Base-by-base conservation (phyloP, 2,113 vertebrate species). In the Ochotona curzoniae region DNA sequence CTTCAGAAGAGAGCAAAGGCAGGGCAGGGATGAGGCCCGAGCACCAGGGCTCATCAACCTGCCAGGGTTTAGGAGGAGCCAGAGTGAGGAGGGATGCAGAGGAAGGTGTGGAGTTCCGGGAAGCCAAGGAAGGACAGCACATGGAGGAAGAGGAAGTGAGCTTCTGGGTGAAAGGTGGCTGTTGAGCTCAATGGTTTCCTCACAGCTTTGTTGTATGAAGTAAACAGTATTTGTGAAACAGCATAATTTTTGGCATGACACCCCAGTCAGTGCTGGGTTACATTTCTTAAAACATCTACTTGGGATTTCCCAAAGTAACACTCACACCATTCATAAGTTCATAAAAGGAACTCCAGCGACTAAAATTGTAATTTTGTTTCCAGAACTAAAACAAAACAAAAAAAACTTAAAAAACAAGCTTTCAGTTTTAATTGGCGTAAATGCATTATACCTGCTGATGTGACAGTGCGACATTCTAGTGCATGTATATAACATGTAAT, bases 221-320 rank as follows among this genome's bases (percentile, higher is more conserved):
- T 21, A 35, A 89, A 64, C 35, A 25, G 1, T 32, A 66, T 76
- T 64, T 66, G 8, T 30, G 51, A 7, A 78, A 44, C 8, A 76
- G 32, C 25, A 32, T 35, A 64, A 54, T 60, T 21, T 9, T 21
- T 18, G 21, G 26, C 26, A 49, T 9, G 67, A 17, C 4, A 51
- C 13, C 7, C 10, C 44, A 57, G 26, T 6, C 20, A 76, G 21
- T 32, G 44, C 30, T 78, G 61, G 63, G 38, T 30, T 32, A 35
- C 7, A 38, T 75, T 84, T 32, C 38, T 69, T 54, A 69, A 83
- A 57, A 76, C 25, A 81, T 51, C 11, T 74, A 28, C 30, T 90
- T 86, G 28, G 18, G 28, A 95, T 23, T 69, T 90, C 17, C 38
- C 38, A 86, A 75, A 86, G 21, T 76, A 82, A 86, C 81, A 75